A percentile compares a stretch with the other conserved stretches of the same genome.
Evolutionary conservation across 2,888 invertebrate species (phyloP).

Genomic region (Drosophila mayaguana): DNA sequence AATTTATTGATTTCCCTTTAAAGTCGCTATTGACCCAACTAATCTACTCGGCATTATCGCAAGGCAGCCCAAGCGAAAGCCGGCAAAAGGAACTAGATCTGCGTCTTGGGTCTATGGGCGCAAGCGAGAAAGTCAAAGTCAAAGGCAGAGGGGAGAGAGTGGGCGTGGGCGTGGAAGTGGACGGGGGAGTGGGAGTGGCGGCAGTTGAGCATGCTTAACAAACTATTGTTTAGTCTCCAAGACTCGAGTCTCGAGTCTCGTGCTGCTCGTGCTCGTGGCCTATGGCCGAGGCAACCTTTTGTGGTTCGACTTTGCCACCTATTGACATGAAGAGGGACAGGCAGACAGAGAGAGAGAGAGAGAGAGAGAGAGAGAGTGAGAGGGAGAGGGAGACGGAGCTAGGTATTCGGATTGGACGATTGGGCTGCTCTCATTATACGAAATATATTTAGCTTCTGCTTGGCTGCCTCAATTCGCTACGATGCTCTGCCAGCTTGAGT

Average conservation of each 20-base stretch:
- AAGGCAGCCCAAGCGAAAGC: constrained; percentile 15
- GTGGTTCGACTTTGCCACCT: constrained; percentile 57
- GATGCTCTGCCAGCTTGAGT: not conserved
- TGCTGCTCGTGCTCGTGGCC: constrained; percentile 50
- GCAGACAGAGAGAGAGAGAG: not conserved
- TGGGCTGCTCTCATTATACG: constrained; percentile 63
- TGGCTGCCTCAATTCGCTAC: constrained; percentile 22
- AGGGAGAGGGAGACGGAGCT: no score
- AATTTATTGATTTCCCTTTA: constrained; percentile 78
- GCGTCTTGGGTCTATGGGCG: constrained; percentile 1
- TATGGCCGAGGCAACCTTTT: constrained; percentile 59
- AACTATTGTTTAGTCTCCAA: constrained; percentile 61
- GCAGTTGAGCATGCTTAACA: constrained; percentile 54
- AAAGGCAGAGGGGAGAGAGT: not conserved
- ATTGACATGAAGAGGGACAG: constrained; percentile 46
- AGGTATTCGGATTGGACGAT: no score
- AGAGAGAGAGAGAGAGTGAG: no score
- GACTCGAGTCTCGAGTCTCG: constrained; percentile 24
- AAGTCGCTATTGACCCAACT: constrained; percentile 74
- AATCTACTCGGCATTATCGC: constrained; percentile 75
- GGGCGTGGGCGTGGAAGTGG: not conserved
- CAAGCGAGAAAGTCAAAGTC: constrained; percentile 41
- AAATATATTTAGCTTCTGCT: constrained; percentile 62
- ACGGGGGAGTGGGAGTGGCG: not conserved
- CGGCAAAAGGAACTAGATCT: constrained; percentile 26